Percentiles rank a stretch among this genome's conserved stretches.
These are phyloP conservation scores for Ophion slaviceki DNA, from an alignment of 2,888 invertebrate species.

Conservation along the genomic window DNA sequence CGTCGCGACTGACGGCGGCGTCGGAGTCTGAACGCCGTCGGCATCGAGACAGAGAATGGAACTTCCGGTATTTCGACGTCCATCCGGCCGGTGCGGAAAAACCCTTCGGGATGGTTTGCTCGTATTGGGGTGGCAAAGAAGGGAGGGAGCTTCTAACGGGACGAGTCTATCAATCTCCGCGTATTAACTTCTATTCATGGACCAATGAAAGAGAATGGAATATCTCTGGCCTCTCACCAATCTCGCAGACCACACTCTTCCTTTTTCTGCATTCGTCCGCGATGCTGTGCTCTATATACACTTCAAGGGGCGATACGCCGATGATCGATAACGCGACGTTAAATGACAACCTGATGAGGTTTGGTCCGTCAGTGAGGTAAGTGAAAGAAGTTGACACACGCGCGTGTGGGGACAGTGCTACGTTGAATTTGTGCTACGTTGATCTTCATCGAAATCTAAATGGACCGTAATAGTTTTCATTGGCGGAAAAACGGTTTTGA, in stretches of 20 bases:
- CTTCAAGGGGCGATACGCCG: not conserved
- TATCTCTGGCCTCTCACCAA: constrained; percentile 1
- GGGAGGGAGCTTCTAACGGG: constrained; percentile 22
- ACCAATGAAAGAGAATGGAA: constrained; percentile 7
- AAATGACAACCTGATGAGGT: not conserved
- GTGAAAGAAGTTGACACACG: no score
- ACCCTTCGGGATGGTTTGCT: constrained; percentile 13
- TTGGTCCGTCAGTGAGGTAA: not conserved
- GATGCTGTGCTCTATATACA: not conserved
- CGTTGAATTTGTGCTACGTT: no score
- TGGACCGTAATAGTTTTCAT: no score
- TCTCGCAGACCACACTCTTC: constrained; percentile 5
- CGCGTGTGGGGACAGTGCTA: no score
- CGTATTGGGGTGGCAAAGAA: not conserved
- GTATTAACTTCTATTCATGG: constrained; percentile 59
- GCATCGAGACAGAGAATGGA: constrained; percentile 52
- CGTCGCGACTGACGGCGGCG: constrained; percentile 52
- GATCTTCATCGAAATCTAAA: no score
- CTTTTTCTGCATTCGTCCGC: not conserved
- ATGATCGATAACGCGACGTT: not conserved
- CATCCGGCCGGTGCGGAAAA: constrained; percentile 44
- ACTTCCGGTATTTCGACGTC: constrained; percentile 58
- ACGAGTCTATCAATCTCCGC: constrained; percentile 51
- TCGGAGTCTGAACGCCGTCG: constrained; percentile 25
- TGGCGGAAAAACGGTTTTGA: no score